Conservation (phyloP, 2,888 invertebrate genomes). For the Mythimna vitellina region DNA sequence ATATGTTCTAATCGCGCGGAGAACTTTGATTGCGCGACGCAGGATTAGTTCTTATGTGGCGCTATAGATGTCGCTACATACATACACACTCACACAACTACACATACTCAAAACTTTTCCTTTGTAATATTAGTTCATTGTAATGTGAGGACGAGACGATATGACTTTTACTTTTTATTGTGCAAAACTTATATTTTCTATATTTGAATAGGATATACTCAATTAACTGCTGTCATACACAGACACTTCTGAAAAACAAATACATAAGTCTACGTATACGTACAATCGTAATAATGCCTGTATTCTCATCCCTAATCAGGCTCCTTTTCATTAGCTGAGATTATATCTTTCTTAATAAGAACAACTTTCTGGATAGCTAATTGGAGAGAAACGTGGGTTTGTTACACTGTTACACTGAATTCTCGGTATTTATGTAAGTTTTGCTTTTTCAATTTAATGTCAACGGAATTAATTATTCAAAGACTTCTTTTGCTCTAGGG, state of each 20-base stretch:
- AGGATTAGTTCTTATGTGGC: too few species aligned
- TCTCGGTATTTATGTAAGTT: too few species aligned
- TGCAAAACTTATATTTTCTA: neutral
- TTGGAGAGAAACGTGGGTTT: slow-evolving; percentile 22
- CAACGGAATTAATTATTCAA: too few species aligned
- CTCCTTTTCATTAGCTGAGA: slow-evolving; percentile 16
- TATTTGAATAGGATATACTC: slow-evolving; percentile 3
- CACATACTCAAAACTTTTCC: too few species aligned
- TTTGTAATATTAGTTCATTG: neutral
- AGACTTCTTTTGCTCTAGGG: too few species aligned
- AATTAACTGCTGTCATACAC: neutral
- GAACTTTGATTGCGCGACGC: too few species aligned
- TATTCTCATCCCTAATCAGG: slow-evolving; percentile 14
- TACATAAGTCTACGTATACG: neutral
- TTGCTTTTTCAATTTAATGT: neutral
- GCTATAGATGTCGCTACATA: too few species aligned
- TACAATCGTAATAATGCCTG: neutral
- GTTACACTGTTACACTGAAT: neutral
- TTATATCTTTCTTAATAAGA: slow-evolving; percentile 19
- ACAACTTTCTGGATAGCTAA: slow-evolving; percentile 22
- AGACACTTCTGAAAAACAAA: neutral
- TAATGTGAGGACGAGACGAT: neutral
- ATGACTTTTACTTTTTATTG: slow-evolving; percentile 10
- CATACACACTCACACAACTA: too few species aligned
- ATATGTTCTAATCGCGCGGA: too few species aligned